Evolutionary conservation across 2,888 invertebrate genomes (phyloP), one percentile per base, ranked within the genome.

Genomic region (Trissolcus brochymenae): DNA sequence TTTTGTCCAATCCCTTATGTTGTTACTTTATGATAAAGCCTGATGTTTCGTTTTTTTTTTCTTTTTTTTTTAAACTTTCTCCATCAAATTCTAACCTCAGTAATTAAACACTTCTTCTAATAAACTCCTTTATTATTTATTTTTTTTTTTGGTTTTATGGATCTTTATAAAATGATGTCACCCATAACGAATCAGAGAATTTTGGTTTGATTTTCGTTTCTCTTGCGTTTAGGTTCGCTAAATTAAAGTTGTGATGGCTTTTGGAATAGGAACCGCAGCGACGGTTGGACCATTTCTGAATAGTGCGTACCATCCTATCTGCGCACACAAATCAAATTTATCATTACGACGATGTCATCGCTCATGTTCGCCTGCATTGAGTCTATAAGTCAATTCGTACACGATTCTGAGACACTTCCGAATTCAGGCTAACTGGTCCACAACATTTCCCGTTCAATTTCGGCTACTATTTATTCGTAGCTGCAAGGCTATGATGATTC

Each of bases 361-460:
- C 50, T 41, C 50, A 57, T 57, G 51, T n/a, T 35, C 35, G 19
- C 19, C 25, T 51, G 25, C 35, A 59, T 67, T 67, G 43, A 41
- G 65, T 50, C 16, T 66, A 56, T 40, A 66, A 50, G 35, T 53
- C 29, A 68, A 53, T 46, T 54, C 35, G 51, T 60, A 55, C 61
- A 79, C 61, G 80, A 67, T 16, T 50, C 55, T 56, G 60, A 62
- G 60, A 76, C 65, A 66, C 56, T 67, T 59, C 70, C 84, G 84
- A 84, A 83, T 43, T 82, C 16, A 11, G 78, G 64, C 86, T 84
- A 85, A 83, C 81, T 84, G 86, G 87, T 85, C 87, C 11, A 35
- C 35, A 35, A 88, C 87, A 88, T 88, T 87, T 87, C 86, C 87
- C 83, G 84, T 87, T 85, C 87, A 87, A 88, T 88, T 88, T 87